phyloP scores from a whole-genome alignment of 2,888 invertebrate genomes.

The Pachliopta kotzebuea region DNA sequence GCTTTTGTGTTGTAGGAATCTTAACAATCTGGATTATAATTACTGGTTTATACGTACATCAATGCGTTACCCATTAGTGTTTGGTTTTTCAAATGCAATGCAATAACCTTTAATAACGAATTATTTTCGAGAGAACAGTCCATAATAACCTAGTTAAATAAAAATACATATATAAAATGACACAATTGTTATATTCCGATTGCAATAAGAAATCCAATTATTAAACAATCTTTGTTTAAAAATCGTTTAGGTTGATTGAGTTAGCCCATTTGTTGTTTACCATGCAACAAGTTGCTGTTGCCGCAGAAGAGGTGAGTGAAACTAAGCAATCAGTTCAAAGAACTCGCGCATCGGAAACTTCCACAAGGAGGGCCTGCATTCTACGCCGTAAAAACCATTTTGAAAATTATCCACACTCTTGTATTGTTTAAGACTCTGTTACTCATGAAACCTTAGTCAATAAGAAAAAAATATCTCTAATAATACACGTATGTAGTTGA shows the following conservation, averaged over 20 bases:
- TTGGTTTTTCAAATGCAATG: background rate
- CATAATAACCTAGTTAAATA: no score
- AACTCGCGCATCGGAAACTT: conserved; percentile 28
- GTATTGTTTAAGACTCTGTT: no score
- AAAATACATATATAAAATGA: no score
- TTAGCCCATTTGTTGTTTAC: conserved; percentile 18
- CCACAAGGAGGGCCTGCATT: conserved; percentile 25
- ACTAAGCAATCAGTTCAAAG: conserved; percentile 27
- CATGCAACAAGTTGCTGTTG: conserved; percentile 22
- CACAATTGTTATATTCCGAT: background rate
- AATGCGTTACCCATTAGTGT: background rate
- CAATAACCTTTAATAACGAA: background rate
- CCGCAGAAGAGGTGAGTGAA: conserved; percentile 24
- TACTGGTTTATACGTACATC: background rate
- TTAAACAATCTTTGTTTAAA: background rate
- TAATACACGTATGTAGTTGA: no score
- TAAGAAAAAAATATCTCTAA: no score
- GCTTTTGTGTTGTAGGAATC: background rate
- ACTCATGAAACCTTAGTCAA: background rate
- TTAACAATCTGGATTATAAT: background rate
- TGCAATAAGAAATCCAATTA: background rate
- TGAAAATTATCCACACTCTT: conserved; percentile 16
- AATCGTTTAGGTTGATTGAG: background rate
- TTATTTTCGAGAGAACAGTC: no score
- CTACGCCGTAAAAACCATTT: conserved; percentile 15